Conservation (phyloP, 1,140 invertebrate species). For the Rhagoletis zephyria region DNA sequence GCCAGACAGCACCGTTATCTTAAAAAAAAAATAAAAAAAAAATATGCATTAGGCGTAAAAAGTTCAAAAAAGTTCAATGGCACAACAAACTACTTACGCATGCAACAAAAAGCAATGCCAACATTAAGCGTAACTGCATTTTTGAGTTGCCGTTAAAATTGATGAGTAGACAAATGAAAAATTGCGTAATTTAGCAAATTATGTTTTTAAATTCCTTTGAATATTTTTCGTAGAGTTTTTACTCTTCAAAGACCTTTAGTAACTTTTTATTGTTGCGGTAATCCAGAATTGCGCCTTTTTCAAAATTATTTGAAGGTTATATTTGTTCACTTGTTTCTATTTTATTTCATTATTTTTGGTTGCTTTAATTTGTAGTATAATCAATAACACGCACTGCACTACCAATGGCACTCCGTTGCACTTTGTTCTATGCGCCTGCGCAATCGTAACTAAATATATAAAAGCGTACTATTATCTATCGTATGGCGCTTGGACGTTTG, state of each 20-base stretch:
- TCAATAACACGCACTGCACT: conserved; percentile 14
- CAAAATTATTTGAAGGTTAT: background rate
- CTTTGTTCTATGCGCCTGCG: conserved; percentile 17
- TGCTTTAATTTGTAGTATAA: background rate
- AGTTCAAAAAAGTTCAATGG: conserved; percentile 56
- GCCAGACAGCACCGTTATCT: conserved; percentile 27
- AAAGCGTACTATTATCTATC: background rate
- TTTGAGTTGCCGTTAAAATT: background rate
- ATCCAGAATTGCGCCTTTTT: background rate
- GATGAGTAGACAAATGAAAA: background rate
- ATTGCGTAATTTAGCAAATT: background rate
- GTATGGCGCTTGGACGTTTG: background rate
- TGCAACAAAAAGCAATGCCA: background rate
- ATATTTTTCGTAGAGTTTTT: too few relatives aligned
- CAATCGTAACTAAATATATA: background rate
- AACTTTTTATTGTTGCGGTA: background rate
- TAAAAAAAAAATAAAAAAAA: conserved; percentile 3
- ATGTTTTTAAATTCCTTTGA: background rate
- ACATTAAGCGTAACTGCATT: conserved; percentile 1
- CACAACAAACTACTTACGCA: conserved; percentile 31
- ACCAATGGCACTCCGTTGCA: conserved; percentile 7
- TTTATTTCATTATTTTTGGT: background rate
- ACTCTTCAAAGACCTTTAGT: too few relatives aligned
- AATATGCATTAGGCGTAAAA: background rate
- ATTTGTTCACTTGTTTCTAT: background rate